Evolutionary conservation across 2,888 invertebrate genomes (phyloP).

Genomic region (Boloria euphrosyne): DNA sequence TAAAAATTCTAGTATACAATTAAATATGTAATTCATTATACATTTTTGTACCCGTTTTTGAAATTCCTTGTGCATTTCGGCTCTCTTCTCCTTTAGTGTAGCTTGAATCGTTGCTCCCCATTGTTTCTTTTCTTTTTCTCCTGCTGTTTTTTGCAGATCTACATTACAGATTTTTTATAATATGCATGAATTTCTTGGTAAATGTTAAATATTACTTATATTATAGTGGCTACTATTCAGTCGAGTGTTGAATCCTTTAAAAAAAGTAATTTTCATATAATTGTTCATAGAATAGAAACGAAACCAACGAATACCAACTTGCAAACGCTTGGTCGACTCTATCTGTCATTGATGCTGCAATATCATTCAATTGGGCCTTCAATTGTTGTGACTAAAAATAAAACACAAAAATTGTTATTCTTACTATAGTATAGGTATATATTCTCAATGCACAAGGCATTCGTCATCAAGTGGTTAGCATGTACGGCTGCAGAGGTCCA

Average conservation of each 20-base stretch:
- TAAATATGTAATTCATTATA: background rate
- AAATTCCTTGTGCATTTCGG: constrained; percentile 50
- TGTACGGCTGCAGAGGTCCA: too few species aligned
- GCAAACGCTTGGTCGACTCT: constrained; percentile 55
- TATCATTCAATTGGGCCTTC: constrained; percentile 46
- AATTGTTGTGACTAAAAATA: constrained; percentile 40
- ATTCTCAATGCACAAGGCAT: too few species aligned
- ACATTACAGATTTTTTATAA: background rate
- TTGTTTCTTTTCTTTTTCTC: constrained; percentile 42
- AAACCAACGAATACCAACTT: constrained; percentile 51
- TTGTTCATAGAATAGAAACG: too few species aligned
- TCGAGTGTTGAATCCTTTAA: background rate
- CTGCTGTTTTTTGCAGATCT: constrained; percentile 47
- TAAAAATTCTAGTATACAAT: background rate
- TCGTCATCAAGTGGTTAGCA: too few species aligned
- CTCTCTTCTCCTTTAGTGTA: constrained; percentile 44
- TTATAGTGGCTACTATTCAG: background rate
- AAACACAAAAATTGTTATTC: background rate
- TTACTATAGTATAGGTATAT: too few species aligned
- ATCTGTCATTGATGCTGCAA: constrained; percentile 48
- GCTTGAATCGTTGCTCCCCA: constrained; percentile 45
- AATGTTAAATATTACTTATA: too few species aligned
- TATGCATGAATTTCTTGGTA: too few species aligned
- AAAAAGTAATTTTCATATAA: too few species aligned
- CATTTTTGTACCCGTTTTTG: constrained; percentile 50